These are phyloP conservation scores for Styela clava DNA, from an alignment of 23 tunicate species.

Conservation along the genomic window DNA sequence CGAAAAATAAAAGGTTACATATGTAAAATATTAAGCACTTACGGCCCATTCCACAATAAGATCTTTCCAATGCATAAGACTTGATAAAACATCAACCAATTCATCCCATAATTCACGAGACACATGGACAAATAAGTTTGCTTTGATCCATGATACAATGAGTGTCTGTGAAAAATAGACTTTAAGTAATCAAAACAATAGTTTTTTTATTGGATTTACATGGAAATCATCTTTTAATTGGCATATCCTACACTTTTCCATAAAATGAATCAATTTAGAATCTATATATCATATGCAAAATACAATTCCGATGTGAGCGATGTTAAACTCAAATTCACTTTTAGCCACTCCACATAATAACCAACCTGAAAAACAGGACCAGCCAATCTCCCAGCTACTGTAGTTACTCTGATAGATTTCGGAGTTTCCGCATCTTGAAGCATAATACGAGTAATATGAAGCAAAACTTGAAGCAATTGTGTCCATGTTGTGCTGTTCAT, in stretches of 20 bases:
- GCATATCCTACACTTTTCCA: too few species aligned
- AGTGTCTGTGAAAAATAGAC: conserved; percentile 62
- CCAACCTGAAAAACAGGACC: conserved; percentile 55
- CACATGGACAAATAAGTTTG: conserved; percentile 66
- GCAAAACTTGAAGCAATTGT: conserved; percentile 66
- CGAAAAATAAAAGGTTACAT: too few species aligned
- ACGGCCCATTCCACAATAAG: conserved; percentile 89
- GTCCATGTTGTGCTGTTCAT: conserved; percentile 77
- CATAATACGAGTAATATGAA: conserved; percentile 70
- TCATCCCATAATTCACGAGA: conserved; percentile 92
- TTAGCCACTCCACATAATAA: too few species aligned
- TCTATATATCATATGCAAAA: too few species aligned
- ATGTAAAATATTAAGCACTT: too few species aligned
- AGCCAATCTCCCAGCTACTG: conserved; percentile 46
- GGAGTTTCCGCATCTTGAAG: conserved; percentile 51
- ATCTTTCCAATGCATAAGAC: conserved; percentile 64
- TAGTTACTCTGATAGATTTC: conserved; percentile 19
- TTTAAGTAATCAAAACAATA: too few species aligned
- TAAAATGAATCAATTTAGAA: too few species aligned
- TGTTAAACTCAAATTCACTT: too few species aligned
- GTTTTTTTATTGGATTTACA: too few species aligned
- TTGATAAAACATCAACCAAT: conserved; percentile 54
- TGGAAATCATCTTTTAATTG: too few species aligned
- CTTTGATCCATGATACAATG: conserved; percentile 96
- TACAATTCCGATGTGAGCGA: too few species aligned